Evolutionary conservation across 2,797 vertebrate genomes (phyloP).

Genomic region (Zalophus californianus): DNA sequence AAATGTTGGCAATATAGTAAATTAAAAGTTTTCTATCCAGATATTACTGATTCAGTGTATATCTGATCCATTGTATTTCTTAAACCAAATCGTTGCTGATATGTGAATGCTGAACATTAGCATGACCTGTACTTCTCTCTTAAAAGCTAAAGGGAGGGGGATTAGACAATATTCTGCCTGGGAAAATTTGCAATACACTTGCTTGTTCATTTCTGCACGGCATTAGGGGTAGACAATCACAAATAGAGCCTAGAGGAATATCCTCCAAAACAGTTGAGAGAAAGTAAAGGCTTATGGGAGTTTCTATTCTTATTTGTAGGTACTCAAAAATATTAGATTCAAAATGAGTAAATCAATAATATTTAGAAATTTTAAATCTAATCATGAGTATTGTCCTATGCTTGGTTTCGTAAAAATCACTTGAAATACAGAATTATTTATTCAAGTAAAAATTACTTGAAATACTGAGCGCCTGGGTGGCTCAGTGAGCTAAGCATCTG

Average conservation of each 20-base stretch:
- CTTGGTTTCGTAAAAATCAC: background rate
- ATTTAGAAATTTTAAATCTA: background rate
- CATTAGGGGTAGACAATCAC: background rate
- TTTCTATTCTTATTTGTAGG: background rate
- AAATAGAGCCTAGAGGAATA: background rate
- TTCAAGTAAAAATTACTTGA: background rate
- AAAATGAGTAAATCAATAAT: conserved; percentile 35
- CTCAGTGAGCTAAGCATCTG: background rate
- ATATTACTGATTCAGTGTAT: background rate
- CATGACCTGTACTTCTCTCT: background rate
- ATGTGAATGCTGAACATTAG: background rate
- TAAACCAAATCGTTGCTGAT: background rate
- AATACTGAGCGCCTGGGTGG: background rate
- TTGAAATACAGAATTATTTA: background rate
- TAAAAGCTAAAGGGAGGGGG: background rate
- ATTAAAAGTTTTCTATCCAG: background rate
- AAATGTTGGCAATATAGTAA: background rate
- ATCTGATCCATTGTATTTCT: background rate
- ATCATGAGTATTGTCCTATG: background rate
- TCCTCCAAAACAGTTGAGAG: background rate
- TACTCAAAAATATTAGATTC: background rate
- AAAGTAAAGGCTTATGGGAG: background rate
- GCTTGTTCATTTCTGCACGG: background rate
- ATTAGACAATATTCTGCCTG: background rate
- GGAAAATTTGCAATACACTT: background rate